Conservation (phyloP, 2,113 vertebrate genomes). For the Xenus cinereus region DNA sequence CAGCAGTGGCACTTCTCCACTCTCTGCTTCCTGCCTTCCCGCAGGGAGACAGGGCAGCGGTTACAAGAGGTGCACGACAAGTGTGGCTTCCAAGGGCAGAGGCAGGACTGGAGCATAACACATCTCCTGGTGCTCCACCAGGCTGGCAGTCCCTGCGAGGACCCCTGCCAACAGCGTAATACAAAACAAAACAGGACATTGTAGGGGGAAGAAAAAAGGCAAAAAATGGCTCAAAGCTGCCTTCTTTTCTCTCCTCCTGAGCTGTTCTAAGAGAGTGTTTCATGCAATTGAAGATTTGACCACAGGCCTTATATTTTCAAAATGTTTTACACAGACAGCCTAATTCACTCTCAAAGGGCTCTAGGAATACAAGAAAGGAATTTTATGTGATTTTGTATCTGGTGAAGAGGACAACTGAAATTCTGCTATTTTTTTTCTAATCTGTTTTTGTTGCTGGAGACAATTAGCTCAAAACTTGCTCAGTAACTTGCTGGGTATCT, state of each 20-base stretch:
- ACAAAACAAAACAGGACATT: neutral
- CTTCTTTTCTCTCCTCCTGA: neutral
- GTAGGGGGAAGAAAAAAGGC: neutral
- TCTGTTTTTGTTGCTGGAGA: neutral
- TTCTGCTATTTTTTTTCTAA: neutral
- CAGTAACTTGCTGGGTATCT: neutral
- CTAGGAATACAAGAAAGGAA: neutral
- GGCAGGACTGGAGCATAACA: neutral
- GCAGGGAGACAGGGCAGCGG: no score
- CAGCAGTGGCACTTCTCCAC: neutral
- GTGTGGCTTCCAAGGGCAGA: neutral
- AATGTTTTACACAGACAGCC: neutral
- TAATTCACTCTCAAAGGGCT: neutral
- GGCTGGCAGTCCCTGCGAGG: neutral
- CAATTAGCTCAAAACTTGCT: neutral
- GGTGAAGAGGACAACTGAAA: neutral
- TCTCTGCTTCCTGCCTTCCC: neutral
- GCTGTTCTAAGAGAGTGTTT: neutral
- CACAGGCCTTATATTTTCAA: neutral
- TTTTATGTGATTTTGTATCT: neutral
- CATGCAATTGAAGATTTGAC: neutral
- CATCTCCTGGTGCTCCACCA: neutral
- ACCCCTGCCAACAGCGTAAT: neutral
- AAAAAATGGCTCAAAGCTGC: neutral
- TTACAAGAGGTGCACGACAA: neutral